Evolutionary conservation across 2,113 vertebrate genomes (phyloP).

Genomic region (Halichoerus grypus): DNA sequence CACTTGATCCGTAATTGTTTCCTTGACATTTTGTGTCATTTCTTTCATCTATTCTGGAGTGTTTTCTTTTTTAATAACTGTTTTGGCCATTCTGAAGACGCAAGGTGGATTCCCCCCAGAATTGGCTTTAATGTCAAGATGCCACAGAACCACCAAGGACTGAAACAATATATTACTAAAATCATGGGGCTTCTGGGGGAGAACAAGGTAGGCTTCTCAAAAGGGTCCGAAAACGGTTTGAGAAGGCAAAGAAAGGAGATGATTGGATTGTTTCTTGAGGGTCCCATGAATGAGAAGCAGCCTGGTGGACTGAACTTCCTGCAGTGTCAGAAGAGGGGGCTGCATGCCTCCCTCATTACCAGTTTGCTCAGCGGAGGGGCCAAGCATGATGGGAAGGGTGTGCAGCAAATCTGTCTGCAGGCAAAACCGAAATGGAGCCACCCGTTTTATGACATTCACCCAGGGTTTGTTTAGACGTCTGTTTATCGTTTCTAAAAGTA

Average conservation of each 20-base stretch:
- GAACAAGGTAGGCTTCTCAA: neutral
- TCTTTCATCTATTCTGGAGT: neutral
- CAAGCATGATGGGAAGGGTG: fast-evolving
- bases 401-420: neutral
- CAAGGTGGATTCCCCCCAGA: neutral
- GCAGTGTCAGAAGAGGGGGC: neutral
- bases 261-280: neutral
- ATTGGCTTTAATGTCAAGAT: neutral
- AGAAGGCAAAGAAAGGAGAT: neutral
- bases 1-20: neutral
- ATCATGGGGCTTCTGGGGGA: neutral
- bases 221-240: neutral
- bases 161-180: neutral
- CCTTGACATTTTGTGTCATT: neutral
- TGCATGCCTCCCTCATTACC: fast-evolving
- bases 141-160: neutral
- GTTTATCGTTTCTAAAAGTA: neutral
- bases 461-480: neutral
- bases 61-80: neutral
- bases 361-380: neutral
- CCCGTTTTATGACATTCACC: neutral
- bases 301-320: neutral
- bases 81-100: neutral
- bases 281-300: neutral
- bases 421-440: fast-evolving